Evolutionary conservation across 2,797 vertebrate species (phyloP), one percentile per base, ranked within the genome.

Genomic region (Telmatherina bonti): DNA sequence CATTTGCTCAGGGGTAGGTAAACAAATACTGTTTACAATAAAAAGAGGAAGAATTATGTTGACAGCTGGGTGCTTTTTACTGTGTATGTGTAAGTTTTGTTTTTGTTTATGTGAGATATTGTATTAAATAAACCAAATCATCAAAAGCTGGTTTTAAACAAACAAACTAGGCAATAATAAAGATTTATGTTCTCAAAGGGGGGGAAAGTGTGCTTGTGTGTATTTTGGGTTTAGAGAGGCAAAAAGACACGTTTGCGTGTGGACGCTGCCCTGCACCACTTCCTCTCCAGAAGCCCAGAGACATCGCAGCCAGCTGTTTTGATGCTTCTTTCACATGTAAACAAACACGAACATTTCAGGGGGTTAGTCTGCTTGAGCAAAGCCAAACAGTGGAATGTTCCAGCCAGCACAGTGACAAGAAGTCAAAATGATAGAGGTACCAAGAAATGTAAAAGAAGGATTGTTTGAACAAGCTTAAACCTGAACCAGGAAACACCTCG

Each of bases 1-100:
- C 70, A 70, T 83, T 83, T 67, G 78, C 59, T 56, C 51, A 53
- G 55, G 29, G 26, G 20, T 6, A 62, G 57, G 70, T 83, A 89
- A 88, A 85, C 85, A 88, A 85, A 88, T 49, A 69, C 66, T 78
- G 81, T 86, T 88, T 89, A 86, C 74, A 67, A 66, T 18, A 29
- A 70, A 74, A 76, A 62, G 54, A 12, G 66, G 59, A 78, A 83
- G 71, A 70, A n/a, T 31, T 51, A 15, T 77, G 75, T 54, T 70
- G 70, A 81, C 3, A 7, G 45, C 27, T 24, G 24, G 24, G 24
- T 24, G n/a, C 64, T 29, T 64, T 43, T 45, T 29, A 22, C 62
- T 75, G 15, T 27, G 51, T 64, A 47, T 51, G 31, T 24, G 12
- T n/a, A n/a, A 2, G 4, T 41, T 55, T 56, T 47, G 64, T 64